Conservation (phyloP, 1,140 invertebrate genomes). For the Lepidurus apus region DNA sequence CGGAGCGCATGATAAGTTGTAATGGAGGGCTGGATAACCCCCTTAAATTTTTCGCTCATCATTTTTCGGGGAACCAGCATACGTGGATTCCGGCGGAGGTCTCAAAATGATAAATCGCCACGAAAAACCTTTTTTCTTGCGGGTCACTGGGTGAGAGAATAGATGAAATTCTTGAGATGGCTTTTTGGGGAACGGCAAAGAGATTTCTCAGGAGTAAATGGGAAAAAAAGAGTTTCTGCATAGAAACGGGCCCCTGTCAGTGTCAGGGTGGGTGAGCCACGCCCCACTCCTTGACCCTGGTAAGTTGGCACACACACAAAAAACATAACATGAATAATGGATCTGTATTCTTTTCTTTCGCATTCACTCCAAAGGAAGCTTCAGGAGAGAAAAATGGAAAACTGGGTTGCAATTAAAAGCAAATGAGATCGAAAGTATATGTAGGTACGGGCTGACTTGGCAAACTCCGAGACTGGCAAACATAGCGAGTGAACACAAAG, state of each 20-base stretch:
- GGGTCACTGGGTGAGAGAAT: slow-evolving; percentile 7
- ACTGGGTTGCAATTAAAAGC: neutral
- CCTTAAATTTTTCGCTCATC: too few species aligned
- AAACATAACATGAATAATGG: neutral
- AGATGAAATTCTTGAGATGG: slow-evolving; percentile 6
- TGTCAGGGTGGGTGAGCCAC: slow-evolving; percentile 6
- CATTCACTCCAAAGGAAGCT: neutral
- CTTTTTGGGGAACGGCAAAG: neutral
- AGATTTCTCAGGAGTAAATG: neutral
- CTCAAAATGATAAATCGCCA: neutral
- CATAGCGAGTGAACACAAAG: neutral
- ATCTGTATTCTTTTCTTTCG: neutral
- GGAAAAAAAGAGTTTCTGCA: slow-evolving; percentile 5
- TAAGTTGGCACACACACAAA: neutral
- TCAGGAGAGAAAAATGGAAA: neutral
- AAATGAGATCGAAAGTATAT: neutral
- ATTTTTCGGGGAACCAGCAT: neutral
- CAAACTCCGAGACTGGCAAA: neutral
- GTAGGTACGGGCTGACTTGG: neutral
- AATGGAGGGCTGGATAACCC: neutral
- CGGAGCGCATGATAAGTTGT: neutral
- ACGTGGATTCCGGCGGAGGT: neutral
- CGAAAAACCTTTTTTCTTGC: neutral
- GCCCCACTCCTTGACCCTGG: neutral
- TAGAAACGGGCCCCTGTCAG: neutral